A percentile compares a stretch with the other conserved stretches of the same genome.
Evolutionary conservation across 2,888 invertebrate genomes (phyloP).

Genomic region (Drosophila multiciliata): DNA sequence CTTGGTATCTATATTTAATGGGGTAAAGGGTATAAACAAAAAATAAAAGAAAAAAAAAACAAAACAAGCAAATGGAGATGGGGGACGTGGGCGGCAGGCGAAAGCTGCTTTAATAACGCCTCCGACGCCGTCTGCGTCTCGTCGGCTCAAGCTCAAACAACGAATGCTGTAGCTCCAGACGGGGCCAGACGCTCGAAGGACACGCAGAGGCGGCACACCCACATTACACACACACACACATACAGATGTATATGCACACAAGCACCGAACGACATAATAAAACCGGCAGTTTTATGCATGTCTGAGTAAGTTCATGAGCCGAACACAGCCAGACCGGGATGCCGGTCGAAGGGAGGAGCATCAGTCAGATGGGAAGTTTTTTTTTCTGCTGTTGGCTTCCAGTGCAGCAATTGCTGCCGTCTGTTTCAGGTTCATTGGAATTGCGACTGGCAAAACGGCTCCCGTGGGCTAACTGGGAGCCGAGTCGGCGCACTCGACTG

Average conservation of each 20-base stretch:
- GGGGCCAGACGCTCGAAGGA: conserved; percentile 61
- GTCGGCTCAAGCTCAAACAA: conserved; percentile 23
- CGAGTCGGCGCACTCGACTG: conserved; percentile 51
- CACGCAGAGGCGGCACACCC: conserved; percentile 55
- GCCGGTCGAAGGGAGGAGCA: neutral
- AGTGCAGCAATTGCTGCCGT: conserved; percentile 46
- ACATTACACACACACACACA: conserved; percentile 27
- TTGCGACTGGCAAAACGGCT: conserved; percentile 27
- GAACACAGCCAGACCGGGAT: conserved; percentile 50
- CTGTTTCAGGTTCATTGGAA: conserved; percentile 75
- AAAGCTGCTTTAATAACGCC: conserved; percentile 52
- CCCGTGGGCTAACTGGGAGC: conserved; percentile 53
- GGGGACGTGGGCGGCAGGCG: neutral
- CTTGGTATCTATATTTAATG: conserved; percentile 10
- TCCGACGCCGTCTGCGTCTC: conserved; percentile 46
- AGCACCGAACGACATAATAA: conserved; percentile 74
- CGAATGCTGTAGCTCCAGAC: conserved; percentile 47
- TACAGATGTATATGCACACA: conserved; percentile 27
- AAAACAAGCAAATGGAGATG: neutral
- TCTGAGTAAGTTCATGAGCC: conserved; percentile 77
- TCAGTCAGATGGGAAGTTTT: conserved; percentile 19
- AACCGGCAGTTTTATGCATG: conserved; percentile 81
- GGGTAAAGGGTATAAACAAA: neutral
- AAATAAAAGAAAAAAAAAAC: conserved; percentile 7
- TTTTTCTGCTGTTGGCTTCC: conserved; percentile 33